phyloP scores from a whole-genome alignment of 2,888 invertebrate genomes.

The Nemurella pictetii region DNA sequence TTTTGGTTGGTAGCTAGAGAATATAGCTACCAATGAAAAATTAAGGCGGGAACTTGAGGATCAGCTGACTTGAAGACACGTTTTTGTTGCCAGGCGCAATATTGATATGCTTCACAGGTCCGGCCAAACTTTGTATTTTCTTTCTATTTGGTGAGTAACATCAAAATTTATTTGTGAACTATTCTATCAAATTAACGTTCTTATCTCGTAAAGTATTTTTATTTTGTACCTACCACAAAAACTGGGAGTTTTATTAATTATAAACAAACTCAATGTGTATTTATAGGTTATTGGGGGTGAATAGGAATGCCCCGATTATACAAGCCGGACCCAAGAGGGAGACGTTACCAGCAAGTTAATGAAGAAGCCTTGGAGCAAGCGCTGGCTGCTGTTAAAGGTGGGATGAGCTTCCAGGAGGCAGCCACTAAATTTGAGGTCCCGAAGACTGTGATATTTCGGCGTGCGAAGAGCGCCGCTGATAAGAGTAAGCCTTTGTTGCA shows the following conservation, averaged over 20 bases:
- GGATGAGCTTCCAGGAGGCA: background rate
- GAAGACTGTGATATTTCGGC: background rate
- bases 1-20: background rate
- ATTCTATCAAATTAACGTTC: background rate
- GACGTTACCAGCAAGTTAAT: background rate
- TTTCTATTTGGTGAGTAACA: background rate
- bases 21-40: background rate
- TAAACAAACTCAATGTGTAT: background rate
- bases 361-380: background rate
- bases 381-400: background rate
- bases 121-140: background rate
- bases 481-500: background rate
- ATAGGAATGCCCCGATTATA: background rate
- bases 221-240: background rate
- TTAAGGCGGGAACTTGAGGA: background rate
- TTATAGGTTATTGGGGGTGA: background rate
- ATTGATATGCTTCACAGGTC: background rate
- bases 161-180: background rate
- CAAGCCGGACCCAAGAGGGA: background rate
- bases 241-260: background rate
- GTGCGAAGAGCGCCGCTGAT: background rate
- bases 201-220: background rate
- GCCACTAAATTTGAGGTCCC: background rate
- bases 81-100: background rate
- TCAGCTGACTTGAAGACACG: background rate